A percentile compares a stretch with the other conserved stretches of the same genome.
phyloP scores from a whole-genome alignment of 2,888 invertebrate genomes.

The Drosophila sordidapex region DNA sequence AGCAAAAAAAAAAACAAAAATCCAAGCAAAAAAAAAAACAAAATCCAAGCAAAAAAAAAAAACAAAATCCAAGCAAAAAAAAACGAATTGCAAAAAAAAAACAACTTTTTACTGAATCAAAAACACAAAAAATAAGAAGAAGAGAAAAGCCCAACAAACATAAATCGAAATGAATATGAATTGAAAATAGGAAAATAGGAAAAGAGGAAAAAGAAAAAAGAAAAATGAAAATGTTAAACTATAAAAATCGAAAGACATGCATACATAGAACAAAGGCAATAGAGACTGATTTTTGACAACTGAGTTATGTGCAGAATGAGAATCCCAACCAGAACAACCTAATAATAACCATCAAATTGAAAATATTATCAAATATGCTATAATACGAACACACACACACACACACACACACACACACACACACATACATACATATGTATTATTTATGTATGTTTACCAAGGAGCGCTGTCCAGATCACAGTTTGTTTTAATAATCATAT shows the following conservation, averaged over 20 bases:
- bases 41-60: slow-evolving; percentile 23
- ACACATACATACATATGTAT: neutral
- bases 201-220: too few relatives aligned
- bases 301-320: slow-evolving; percentile 39
- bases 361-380: neutral
- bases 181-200: slow-evolving; percentile 3
- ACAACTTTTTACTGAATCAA: slow-evolving; percentile 60
- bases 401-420: neutral
- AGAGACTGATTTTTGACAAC: slow-evolving; percentile 84
- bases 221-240: slow-evolving; percentile 22
- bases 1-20: slow-evolving; percentile 25
- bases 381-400: neutral
- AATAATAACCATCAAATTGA: slow-evolving; percentile 13
- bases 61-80: slow-evolving; percentile 20
- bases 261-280: slow-evolving; percentile 80
- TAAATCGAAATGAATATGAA: slow-evolving; percentile 32
- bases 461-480: slow-evolving; percentile 15
- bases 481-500: neutral
- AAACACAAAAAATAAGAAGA: slow-evolving; percentile 35
- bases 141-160: slow-evolving; percentile 20
- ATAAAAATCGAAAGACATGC: slow-evolving; percentile 40
- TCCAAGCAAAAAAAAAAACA: slow-evolving; percentile 27
- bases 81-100: slow-evolving; percentile 37
- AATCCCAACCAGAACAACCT: slow-evolving; percentile 14
- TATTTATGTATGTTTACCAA: neutral